A percentile compares a stretch with the other conserved stretches of the same genome.
phyloP scores from a whole-genome alignment of 2,113 vertebrate species.

The Cariama cristata region DNA sequence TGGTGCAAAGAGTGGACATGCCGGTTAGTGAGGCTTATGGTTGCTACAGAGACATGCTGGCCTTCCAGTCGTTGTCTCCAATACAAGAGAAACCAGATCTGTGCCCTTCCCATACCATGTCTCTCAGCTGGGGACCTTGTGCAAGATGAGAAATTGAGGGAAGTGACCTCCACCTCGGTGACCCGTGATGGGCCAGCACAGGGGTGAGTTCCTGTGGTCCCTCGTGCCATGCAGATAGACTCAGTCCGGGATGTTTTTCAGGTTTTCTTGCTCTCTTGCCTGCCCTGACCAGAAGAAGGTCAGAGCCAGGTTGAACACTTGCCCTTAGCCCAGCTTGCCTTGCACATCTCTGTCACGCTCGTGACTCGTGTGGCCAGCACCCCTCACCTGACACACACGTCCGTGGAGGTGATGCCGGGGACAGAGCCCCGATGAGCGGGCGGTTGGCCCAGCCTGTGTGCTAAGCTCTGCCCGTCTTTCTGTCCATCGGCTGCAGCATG shows the following conservation, averaged over 20 bases:
- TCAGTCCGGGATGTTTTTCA: neutral
- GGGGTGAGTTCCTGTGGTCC: neutral
- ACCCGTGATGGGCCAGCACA: neutral
- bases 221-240: neutral
- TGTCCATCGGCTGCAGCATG: neutral
- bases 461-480: neutral
- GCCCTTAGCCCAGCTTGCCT: neutral
- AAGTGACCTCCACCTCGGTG: neutral
- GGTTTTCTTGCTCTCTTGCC: neutral
- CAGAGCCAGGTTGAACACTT: neutral
- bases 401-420: neutral
- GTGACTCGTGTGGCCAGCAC: neutral
- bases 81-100: neutral
- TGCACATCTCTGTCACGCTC: rapidly evolving
- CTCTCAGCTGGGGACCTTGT: neutral
- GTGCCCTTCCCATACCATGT: neutral
- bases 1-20: neutral
- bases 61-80: neutral
- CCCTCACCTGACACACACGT: rapidly evolving
- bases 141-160: neutral
- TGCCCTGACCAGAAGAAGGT: neutral
- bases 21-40: neutral
- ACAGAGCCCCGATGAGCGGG: neutral
- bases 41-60: neutral
- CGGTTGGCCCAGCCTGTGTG: neutral